A percentile compares a stretch with the other conserved stretches of the same genome.
These are phyloP conservation scores for Coryphaenoides rupestris DNA, from an alignment of 2,113 vertebrate species.

Conservation along the genomic window DNA sequence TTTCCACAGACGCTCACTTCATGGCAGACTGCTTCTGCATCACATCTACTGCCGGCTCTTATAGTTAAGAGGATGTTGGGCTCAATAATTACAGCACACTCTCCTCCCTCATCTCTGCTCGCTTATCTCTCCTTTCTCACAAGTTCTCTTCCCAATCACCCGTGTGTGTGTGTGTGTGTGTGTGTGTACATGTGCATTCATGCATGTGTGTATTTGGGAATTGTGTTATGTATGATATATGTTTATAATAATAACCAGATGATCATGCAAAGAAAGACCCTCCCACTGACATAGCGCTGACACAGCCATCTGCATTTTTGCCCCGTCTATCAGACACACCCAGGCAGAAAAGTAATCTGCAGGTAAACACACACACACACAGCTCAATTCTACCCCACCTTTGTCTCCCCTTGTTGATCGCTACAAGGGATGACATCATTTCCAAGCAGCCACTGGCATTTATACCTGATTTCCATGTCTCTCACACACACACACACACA, in stretches of 20 bases:
- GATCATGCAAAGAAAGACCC: no score
- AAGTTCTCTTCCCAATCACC: no score
- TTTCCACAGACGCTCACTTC: no score
- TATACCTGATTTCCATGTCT: slow-evolving; percentile 26
- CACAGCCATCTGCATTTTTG: neutral
- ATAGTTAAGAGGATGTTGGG: no score
- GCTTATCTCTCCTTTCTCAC: no score
- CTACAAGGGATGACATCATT: slow-evolving; percentile 29
- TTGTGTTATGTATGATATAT: no score
- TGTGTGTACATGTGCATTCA: neutral
- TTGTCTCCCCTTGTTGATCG: slow-evolving; percentile 8
- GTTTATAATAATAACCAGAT: no score
- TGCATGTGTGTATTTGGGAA: neutral
- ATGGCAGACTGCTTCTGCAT: no score
- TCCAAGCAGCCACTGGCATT: slow-evolving; percentile 13
- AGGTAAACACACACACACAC: slow-evolving; percentile 11
- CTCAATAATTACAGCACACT: no score
- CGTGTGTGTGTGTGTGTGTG: slow-evolving; percentile 1
- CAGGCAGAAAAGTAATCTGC: neutral
- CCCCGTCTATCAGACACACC: slow-evolving; percentile 7
- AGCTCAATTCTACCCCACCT: slow-evolving; percentile 15
- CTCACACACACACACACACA: neutral
- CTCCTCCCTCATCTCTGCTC: no score
- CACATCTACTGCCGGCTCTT: no score
- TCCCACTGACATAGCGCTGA: no score